phyloP scores from a whole-genome alignment of 2,888 invertebrate genomes.

The Strigamia crassipes region DNA sequence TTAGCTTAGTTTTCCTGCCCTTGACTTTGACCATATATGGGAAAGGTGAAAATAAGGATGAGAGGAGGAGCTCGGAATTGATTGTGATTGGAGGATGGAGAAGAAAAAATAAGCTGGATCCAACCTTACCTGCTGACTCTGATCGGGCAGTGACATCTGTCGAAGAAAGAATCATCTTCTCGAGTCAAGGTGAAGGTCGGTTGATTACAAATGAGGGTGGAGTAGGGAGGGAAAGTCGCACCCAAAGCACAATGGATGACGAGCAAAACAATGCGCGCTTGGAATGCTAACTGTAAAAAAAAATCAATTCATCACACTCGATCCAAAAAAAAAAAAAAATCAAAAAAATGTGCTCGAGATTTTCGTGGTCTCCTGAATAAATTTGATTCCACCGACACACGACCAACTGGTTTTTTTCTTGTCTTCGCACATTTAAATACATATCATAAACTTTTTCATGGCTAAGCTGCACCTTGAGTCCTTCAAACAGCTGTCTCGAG shows the following conservation, averaged over 20 bases:
- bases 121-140: constrained; percentile 17
- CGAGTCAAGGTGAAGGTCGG: constrained; percentile 20
- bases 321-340: background rate
- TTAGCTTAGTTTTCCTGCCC: background rate
- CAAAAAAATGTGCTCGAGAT: background rate
- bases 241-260: constrained; percentile 30
- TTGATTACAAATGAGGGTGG: constrained; percentile 18
- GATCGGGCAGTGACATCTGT: constrained; percentile 33
- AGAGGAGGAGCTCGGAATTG: background rate
- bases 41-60: background rate
- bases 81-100: constrained; percentile 10
- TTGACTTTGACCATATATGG: constrained; percentile 32
- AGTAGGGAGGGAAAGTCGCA: constrained; percentile 15
- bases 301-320: constrained; percentile 31
- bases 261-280: constrained; percentile 2
- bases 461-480: background rate
- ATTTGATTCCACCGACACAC: background rate
- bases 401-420: background rate
- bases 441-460: background rate
- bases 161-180: constrained; percentile 32
- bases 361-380: background rate
- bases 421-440: background rate
- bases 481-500: background rate
- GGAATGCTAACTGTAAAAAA: constrained; percentile 27
- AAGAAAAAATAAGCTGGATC: background rate